phyloP scores from a whole-genome alignment of 2,113 vertebrate species.

The Rhadina sibilatrix region DNA sequence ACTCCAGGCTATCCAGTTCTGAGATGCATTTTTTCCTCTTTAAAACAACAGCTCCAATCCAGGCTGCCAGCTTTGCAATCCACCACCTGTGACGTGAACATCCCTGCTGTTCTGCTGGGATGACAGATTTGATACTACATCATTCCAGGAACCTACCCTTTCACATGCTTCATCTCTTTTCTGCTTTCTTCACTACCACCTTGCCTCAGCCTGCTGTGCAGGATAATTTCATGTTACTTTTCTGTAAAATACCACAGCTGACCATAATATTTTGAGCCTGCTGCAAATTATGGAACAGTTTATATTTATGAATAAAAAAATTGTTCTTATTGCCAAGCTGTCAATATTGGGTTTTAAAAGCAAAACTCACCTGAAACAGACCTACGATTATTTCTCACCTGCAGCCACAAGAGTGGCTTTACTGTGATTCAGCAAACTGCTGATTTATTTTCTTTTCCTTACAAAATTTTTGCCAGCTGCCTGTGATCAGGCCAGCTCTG shows the following conservation, averaged over 20 bases:
- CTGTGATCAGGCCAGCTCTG: neutral
- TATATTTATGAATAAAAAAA: neutral
- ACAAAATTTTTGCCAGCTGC: neutral
- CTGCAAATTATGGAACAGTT: neutral
- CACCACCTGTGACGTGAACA: rapidly evolving
- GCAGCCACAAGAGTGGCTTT: neutral
- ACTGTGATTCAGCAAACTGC: neutral
- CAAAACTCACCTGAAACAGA: neutral
- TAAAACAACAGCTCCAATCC: neutral
- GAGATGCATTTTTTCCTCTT: neutral
- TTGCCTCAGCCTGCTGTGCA: neutral
- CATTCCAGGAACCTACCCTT: neutral
- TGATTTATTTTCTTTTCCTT: neutral
- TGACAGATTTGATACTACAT: neutral
- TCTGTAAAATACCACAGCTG: neutral
- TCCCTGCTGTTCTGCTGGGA: neutral
- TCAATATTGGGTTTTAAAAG: neutral
- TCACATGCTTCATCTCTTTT: neutral
- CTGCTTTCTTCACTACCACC: neutral
- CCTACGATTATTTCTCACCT: neutral
- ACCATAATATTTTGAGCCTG: neutral
- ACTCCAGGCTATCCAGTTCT: neutral
- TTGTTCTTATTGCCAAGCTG: neutral
- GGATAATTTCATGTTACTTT: neutral
- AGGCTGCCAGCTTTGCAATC: neutral